phyloP scores from a whole-genome alignment of 1,140 invertebrate genomes.

The Drosophila orena region DNA sequence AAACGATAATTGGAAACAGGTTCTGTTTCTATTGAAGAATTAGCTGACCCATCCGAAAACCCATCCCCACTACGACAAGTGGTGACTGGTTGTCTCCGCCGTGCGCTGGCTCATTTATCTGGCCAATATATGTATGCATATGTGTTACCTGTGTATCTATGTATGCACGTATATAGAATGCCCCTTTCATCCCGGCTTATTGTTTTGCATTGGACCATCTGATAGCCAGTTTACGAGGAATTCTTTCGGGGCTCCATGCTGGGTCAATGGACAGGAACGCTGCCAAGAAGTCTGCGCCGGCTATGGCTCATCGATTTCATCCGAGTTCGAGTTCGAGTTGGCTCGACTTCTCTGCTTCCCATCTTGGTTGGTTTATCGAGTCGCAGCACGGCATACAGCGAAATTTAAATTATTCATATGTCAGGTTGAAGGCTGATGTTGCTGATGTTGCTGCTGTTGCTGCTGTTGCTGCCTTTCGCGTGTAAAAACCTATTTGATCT shows the following conservation, averaged over 20 bases:
- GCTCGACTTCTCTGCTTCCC: slow-evolving; percentile 8
- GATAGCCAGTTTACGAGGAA: slow-evolving; percentile 41
- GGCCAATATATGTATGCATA: slow-evolving; percentile 8
- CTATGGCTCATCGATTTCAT: slow-evolving; percentile 59
- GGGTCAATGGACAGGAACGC: slow-evolving; percentile 75
- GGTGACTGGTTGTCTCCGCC: slow-evolving; percentile 78
- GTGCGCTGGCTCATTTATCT: slow-evolving; percentile 74
- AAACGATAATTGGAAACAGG: slow-evolving; percentile 78
- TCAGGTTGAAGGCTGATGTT: slow-evolving; percentile 72
- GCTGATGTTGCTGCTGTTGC: slow-evolving; percentile 54
- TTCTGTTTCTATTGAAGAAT: slow-evolving; percentile 67
- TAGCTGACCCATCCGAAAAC: slow-evolving; percentile 31
- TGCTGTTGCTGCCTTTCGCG: slow-evolving; percentile 60
- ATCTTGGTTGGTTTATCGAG: slow-evolving; percentile 49
- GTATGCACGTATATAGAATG: slow-evolving; percentile 40
- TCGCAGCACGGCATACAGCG: slow-evolving; percentile 52
- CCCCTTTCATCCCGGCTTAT: slow-evolving; percentile 21
- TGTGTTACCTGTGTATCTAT: too few species aligned
- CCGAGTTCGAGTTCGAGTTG: slow-evolving; percentile 41
- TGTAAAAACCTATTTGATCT: slow-evolving; percentile 69
- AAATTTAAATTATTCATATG: slow-evolving; percentile 74
- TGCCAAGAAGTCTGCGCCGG: slow-evolving; percentile 59
- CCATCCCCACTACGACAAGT: slow-evolving; percentile 47
- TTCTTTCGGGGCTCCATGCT: slow-evolving; percentile 58
- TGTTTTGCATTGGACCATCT: slow-evolving; percentile 28